A percentile compares a stretch with the other conserved stretches of the same genome.
Conservation (phyloP, 2,797 vertebrate species). For the Chelon labrosus region DNA sequence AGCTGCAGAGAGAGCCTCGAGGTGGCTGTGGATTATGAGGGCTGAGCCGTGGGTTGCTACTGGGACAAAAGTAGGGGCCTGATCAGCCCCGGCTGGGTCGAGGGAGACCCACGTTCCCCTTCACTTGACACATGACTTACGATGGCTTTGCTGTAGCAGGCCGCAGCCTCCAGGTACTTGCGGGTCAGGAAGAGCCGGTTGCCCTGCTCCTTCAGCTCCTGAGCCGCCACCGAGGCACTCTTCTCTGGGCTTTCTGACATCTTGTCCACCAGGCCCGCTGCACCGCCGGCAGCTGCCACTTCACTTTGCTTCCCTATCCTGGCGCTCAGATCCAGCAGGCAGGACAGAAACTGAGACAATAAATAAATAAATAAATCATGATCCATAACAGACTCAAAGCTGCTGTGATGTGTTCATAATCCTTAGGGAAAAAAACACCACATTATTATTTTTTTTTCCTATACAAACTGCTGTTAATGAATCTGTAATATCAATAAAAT, state of each 20-base stretch:
- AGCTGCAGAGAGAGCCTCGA: too few species aligned
- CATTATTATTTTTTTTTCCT: too few species aligned
- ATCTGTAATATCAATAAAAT: too few species aligned
- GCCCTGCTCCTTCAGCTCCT: conserved; percentile 95
- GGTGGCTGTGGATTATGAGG: too few species aligned
- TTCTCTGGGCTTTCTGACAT: conserved; percentile 91
- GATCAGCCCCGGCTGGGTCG: too few species aligned
- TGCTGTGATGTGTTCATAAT: too few species aligned
- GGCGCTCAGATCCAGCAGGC: conserved; percentile 1
- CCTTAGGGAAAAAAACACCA: too few species aligned
- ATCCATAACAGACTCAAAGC: neutral
- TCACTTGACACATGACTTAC: conserved; percentile 62
- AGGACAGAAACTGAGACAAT: neutral
- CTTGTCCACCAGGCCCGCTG: conserved; percentile 79
- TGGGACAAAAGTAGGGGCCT: too few species aligned
- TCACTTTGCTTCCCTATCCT: conserved; percentile 80
- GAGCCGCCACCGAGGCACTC: conserved; percentile 86
- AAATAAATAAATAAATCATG: too few species aligned
- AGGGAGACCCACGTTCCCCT: too few species aligned
- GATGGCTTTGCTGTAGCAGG: conserved; percentile 93
- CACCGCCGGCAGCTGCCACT: conserved; percentile 63
- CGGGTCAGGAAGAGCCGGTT: conserved; percentile 93
- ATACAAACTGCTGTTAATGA: too few species aligned
- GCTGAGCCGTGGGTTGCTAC: too few species aligned
- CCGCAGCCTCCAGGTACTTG: conserved; percentile 93